Evolutionary conservation across 2,888 invertebrate genomes (phyloP), one percentile per base, ranked within the genome.

Genomic region (Lepeophtheirus nordmannii): DNA sequence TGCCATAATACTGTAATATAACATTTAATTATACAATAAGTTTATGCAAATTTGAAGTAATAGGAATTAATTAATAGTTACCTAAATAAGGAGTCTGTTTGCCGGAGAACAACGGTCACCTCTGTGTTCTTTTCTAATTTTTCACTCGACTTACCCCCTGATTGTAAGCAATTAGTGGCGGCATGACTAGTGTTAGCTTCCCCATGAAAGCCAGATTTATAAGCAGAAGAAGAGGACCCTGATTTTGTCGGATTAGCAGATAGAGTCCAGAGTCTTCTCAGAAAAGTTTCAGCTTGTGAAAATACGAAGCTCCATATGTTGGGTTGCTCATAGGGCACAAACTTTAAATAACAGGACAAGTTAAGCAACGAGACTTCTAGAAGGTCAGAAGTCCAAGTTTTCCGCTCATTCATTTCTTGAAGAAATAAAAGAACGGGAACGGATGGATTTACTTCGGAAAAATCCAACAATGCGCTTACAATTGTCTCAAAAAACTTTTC

Each of bases 371-470:
- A 85, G 41, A 85, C 82, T 10, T 85, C 83, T 68, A 94, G 78
- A 61, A 81, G 81, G 71, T 85, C 85, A 23, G 81, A 73, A 2
- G 86, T 83, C 63, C 87, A 74, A 0, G 83, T 83, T 76, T 89
- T 89, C 72, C 84, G 85, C 1, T 84, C 83, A 78, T 87, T 87
- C 65, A 90, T 72, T 17, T 85, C 82, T 82, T 85, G 75, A 69
- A 79, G 75, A 37, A 57, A 68, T 22, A 62, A 46, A 23, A 23
- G 23, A 68, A 98, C 79, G 12, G 97, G 94, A 10, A 92, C 89
- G 68, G 93, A 87, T 1, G 93, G 92, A 74, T 90, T 94, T 67
- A 98, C 76, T 76, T 98, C 97, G 73, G 86, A 87, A 78, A 98
- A 98, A 77, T 98, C 98, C 23, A 90, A 83, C 71, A 98, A 80